Evolutionary conservation across 2,113 vertebrate genomes (phyloP).

Genomic region (Pavo muticus): DNA sequence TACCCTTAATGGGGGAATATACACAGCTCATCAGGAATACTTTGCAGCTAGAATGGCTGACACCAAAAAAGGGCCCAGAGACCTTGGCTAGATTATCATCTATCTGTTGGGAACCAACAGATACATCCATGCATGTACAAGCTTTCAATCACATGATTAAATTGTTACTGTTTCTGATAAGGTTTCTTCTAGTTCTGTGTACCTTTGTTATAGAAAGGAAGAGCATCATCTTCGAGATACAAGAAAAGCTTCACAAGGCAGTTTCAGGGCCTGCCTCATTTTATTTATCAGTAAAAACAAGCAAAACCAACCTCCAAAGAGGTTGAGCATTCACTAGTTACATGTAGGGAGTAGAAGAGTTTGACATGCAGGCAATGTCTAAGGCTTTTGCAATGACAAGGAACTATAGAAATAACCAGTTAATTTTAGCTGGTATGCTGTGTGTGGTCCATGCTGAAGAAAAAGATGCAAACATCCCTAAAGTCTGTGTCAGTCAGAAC

Average conservation of each 20-base stretch:
- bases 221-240: neutral
- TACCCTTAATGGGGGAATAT: accelerated
- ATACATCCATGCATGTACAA: accelerated
- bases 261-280: neutral
- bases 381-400: neutral
- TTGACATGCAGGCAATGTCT: neutral
- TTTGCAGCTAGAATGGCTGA: neutral
- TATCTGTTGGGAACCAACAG: neutral
- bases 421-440: neutral
- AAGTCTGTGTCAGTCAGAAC: neutral
- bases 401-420: neutral
- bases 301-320: neutral
- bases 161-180: neutral
- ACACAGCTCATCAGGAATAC: neutral
- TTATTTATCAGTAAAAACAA: neutral
- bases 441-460: neutral
- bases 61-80: neutral
- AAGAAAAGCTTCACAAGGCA: neutral
- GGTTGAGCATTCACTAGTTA: neutral
- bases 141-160: neutral
- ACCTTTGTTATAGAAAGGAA: neutral
- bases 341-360: neutral
- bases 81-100: neutral
- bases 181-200: neutral
- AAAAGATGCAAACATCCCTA: neutral